Conservation (phyloP, 2,888 invertebrate genomes). For the Ommatoiulus sabulosus region DNA sequence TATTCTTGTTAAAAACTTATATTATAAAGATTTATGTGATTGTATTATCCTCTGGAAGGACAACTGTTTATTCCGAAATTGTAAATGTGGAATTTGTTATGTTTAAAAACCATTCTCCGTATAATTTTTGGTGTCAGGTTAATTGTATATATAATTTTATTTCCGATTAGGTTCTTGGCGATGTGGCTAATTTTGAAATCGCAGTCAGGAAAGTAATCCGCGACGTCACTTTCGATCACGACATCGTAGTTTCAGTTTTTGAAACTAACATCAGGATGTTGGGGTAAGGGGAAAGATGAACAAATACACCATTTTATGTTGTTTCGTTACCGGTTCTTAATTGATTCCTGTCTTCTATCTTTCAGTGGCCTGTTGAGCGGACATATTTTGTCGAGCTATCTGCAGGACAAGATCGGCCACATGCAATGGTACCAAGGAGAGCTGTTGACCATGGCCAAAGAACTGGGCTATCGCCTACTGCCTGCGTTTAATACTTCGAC, state of each 20-base stretch:
- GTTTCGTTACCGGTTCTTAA: neutral
- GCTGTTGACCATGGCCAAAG: constrained; percentile 88
- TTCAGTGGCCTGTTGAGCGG: constrained; percentile 88
- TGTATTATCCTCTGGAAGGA: too few relatives aligned
- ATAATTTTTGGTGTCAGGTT: too few relatives aligned
- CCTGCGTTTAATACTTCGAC: constrained; percentile 99
- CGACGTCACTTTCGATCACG: constrained; percentile 91
- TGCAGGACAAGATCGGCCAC: constrained; percentile 80
- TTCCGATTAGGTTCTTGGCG: constrained; percentile 71
- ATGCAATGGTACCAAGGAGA: constrained; percentile 90
- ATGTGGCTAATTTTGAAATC: constrained; percentile 92
- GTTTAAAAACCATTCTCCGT: too few relatives aligned
- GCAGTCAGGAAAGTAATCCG: constrained; percentile 87
- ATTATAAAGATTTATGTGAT: neutral
- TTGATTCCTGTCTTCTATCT: neutral
- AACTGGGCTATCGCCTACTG: constrained; percentile 88
- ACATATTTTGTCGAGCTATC: constrained; percentile 86
- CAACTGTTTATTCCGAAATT: too few relatives aligned
- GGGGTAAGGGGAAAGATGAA: constrained; percentile 77
- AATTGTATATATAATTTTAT: too few relatives aligned
- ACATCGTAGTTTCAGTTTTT: constrained; percentile 96
- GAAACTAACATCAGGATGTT: constrained; percentile 98
- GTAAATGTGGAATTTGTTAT: too few relatives aligned
- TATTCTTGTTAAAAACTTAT: neutral
- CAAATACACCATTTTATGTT: neutral